Evolutionary conservation across 2,888 invertebrate genomes (phyloP), one percentile per base, ranked within the genome.

Genomic region (Omphaloscelis lunosa): DNA sequence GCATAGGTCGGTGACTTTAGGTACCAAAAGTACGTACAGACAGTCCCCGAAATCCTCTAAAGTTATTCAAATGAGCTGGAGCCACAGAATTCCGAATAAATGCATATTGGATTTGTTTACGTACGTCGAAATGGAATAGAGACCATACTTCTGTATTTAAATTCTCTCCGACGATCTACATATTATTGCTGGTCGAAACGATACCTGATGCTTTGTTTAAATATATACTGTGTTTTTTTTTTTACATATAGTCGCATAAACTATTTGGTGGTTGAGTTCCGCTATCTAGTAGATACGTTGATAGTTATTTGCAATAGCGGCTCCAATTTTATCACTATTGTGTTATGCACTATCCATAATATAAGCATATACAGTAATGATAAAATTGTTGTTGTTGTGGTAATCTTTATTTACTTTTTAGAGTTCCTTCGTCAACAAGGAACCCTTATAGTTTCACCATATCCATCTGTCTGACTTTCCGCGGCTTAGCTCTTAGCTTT

Each of bases 31-130:
- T 72, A 79, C 34, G 20, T n/a, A 58, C 69, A 83, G 81, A 68
- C 82, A 75, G 83, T 74, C 85, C 89, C 89, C 89, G 81, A 92
- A 94, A 93, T 94, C 94, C 93, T 93, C 92, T 92, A 93, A 94
- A 93, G 92, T 94, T 95, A 96, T 96, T 95, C 93, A 96, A 95
- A 96, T 95, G 93, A 95, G 91, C 91, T 89, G 85, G 69, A 92
- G 92, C 93, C 92, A 91, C 92, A 87, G 92, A 92, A 92, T 91
- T 93, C 92, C 86, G 96, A 94, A 96, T 96, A 96, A 96, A 96
- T 96, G 94, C 95, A 96, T 96, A 95, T 95, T 94, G 95, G 95
- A 95, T 96, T 93, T 96, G 96, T 96, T 96, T 96, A 95, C 95
- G 94, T 93, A 93, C 92, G 91, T 93, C 90, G 91, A 93, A 94